phyloP scores from a whole-genome alignment of 2,113 vertebrate species.

The Tachysurus fulvidraco region DNA sequence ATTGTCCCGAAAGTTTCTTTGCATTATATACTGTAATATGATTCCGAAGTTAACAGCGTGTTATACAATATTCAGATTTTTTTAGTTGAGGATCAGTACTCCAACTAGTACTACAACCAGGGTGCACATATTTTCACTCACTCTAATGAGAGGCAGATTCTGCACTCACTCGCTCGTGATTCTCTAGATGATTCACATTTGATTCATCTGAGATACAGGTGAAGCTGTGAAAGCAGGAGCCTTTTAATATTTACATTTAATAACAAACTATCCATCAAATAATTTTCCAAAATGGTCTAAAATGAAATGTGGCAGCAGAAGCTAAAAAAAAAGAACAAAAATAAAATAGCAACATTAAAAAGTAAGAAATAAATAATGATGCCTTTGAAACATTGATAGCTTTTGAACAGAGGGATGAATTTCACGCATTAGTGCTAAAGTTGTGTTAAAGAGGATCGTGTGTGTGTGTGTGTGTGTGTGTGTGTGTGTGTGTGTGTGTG shows the following conservation, averaged over 20 bases:
- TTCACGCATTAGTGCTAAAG: constrained; percentile 46
- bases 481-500: constrained; percentile 33
- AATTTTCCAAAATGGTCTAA: not conserved
- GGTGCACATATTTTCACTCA: too few species aligned
- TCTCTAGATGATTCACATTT: too few species aligned
- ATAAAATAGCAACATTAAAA: not conserved
- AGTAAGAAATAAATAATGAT: constrained; percentile 27
- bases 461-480: constrained; percentile 22
- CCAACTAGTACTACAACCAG: too few species aligned
- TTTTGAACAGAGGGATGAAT: constrained; percentile 28
- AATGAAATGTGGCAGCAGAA: not conserved
- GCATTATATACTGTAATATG: too few species aligned
- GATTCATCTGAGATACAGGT: not conserved
- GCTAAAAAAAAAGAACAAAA: not conserved
- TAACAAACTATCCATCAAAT: not conserved
- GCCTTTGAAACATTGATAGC: constrained; percentile 47
- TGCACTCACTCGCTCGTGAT: too few species aligned
- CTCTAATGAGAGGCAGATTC: too few species aligned
- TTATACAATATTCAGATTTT: too few species aligned
- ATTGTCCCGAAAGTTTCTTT: too few species aligned
- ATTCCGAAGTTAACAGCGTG: too few species aligned
- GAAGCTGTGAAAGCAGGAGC: not conserved
- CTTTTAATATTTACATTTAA: too few species aligned
- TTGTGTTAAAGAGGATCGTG: constrained; percentile 45
- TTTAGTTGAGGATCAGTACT: too few species aligned